These are phyloP conservation scores for Oryzias woworae DNA, from an alignment of 2,113 vertebrate species.

Conservation along the genomic window DNA sequence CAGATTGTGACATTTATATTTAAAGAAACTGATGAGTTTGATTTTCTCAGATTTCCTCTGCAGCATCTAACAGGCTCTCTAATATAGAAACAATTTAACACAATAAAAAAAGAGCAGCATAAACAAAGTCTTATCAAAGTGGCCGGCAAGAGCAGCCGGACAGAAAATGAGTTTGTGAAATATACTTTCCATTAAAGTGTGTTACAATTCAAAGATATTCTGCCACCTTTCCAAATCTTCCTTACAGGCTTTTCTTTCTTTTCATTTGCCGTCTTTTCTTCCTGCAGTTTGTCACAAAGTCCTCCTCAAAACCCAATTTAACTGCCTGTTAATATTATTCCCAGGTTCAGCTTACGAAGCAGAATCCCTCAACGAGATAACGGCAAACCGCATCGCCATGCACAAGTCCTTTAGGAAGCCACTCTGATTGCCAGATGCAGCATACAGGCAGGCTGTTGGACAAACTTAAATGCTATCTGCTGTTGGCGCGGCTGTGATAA, in stretches of 20 bases:
- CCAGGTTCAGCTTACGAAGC: constrained; percentile 33
- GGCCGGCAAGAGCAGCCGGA: neutral
- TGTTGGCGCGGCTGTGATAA: constrained; percentile 65
- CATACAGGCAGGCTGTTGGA: constrained; percentile 44
- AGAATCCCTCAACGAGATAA: constrained; percentile 58
- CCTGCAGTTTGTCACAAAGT: constrained; percentile 21
- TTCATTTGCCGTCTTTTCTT: constrained; percentile 12
- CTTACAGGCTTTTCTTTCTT: constrained; percentile 34
- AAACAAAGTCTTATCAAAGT: constrained; percentile 1
- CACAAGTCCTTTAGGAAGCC: constrained; percentile 54
- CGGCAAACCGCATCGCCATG: constrained; percentile 40
- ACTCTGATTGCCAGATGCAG: constrained; percentile 58
- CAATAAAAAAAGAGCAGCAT: neutral
- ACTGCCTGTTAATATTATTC: constrained; percentile 52
- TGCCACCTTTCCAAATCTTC: constrained; percentile 18
- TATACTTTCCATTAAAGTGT: neutral
- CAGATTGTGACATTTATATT: no score
- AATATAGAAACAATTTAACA: neutral
- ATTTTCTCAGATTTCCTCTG: neutral
- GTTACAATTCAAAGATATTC: constrained; percentile 11
- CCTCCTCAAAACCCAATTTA: constrained; percentile 31
- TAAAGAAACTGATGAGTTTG: no score
- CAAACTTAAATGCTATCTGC: constrained; percentile 66
- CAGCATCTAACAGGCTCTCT: neutral
- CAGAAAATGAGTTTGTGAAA: neutral